A percentile compares a stretch with the other conserved stretches of the same genome.
Conservation (phyloP, 2,797 vertebrate genomes). For the Spheniscus humboldti region DNA sequence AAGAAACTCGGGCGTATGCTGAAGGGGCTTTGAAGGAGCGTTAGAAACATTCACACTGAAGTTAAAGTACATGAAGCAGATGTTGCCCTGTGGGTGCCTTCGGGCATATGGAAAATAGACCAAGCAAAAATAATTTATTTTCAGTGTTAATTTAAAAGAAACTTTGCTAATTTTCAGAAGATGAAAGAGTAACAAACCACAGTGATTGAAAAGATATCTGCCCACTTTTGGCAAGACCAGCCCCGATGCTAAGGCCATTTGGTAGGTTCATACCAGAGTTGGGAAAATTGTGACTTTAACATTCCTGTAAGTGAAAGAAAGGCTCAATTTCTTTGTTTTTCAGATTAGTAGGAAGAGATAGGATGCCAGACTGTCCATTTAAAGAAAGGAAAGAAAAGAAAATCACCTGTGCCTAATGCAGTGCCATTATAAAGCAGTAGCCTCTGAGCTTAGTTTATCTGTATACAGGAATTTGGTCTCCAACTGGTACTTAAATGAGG, state of each 20-base stretch:
- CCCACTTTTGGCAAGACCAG: background rate
- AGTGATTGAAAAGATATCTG: fast-evolving
- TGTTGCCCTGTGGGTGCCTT: background rate
- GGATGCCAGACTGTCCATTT: background rate
- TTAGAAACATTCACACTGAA: background rate
- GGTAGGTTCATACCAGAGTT: background rate
- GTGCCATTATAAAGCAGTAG: background rate
- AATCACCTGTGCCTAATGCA: background rate
- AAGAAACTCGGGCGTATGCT: fast-evolving
- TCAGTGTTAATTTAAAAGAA: background rate
- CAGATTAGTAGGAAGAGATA: background rate
- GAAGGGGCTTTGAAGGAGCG: too few species aligned
- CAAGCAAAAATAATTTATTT: background rate
- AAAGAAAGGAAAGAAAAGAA: background rate
- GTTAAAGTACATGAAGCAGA: too few species aligned
- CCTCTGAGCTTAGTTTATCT: background rate
- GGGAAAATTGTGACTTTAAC: background rate
- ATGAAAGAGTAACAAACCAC: background rate
- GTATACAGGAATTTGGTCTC: background rate
- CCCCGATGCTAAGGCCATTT: fast-evolving
- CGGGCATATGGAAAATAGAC: fast-evolving
- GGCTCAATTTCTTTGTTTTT: background rate
- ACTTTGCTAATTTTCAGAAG: background rate
- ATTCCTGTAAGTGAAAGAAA: background rate
- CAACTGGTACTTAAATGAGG: background rate